phyloP scores from a whole-genome alignment of 2,797 vertebrate genomes.

The Xenentodon cancila region DNA sequence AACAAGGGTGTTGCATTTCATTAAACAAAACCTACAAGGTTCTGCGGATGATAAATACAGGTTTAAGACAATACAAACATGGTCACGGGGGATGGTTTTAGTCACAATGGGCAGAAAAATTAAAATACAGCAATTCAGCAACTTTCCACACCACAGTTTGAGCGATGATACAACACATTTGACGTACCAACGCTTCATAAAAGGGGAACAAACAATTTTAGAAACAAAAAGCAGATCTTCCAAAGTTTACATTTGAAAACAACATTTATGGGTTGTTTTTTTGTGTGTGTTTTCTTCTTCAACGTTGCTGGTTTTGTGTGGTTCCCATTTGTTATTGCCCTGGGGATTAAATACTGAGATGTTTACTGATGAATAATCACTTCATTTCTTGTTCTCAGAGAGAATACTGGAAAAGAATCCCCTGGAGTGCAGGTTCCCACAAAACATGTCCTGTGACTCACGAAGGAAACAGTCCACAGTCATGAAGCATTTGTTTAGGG shows the following conservation, averaged over 20 bases:
- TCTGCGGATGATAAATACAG: conserved; percentile 6
- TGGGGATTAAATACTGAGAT: conserved; percentile 22
- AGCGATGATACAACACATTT: conserved; percentile 5
- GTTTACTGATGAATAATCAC: conserved; percentile 50
- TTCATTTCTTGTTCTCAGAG: conserved; percentile 32
- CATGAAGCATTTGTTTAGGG: background rate
- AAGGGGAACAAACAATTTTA: conserved; percentile 3
- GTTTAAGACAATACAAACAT: conserved; percentile 1
- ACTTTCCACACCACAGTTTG: conserved; percentile 4
- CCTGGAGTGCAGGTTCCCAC: conserved; percentile 17
- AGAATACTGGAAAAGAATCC: conserved; percentile 41
- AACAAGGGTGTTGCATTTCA: conserved; percentile 15
- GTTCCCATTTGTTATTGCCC: conserved; percentile 18
- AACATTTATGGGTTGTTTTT: conserved; percentile 1
- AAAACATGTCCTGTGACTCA: conserved; percentile 45
- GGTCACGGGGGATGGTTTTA: conserved; percentile 1
- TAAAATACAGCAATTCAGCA: conserved; percentile 12
- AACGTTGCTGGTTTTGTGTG: conserved; percentile 21
- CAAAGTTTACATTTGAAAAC: background rate
- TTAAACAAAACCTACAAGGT: conserved; percentile 1
- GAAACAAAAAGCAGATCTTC: conserved; percentile 4
- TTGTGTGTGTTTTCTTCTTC: conserved; percentile 13
- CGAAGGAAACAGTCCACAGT: conserved; percentile 34
- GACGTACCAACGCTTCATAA: background rate
- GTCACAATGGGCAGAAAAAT: background rate